A percentile compares a stretch with the other conserved stretches of the same genome.
Evolutionary conservation across 2,797 vertebrate species (phyloP).

Genomic region (Mycteria americana): DNA sequence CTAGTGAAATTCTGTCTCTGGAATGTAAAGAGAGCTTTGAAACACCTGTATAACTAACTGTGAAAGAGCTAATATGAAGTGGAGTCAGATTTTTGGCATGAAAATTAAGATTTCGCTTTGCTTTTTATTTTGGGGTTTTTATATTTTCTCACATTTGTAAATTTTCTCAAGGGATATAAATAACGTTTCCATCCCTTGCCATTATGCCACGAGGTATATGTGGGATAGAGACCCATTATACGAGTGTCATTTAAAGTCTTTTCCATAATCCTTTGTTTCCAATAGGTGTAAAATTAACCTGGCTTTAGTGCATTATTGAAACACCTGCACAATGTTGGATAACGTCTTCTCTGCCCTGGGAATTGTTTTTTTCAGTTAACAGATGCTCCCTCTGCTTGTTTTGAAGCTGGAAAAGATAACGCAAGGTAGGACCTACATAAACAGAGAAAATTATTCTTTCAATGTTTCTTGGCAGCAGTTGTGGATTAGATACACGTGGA

Average conservation of each 20-base stretch:
- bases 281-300: constrained; percentile 30
- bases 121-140: neutral
- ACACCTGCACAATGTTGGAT: constrained; percentile 40
- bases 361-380: constrained; percentile 2
- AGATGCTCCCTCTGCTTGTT: constrained; percentile 54
- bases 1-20: constrained; percentile 20
- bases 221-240: neutral
- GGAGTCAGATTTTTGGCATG: neutral
- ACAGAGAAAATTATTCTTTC: constrained; percentile 61
- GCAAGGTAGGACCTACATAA: constrained; percentile 46
- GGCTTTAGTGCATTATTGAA: neutral
- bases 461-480: constrained; percentile 19
- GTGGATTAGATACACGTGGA: constrained; percentile 8
- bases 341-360: neutral
- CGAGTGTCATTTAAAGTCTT: neutral
- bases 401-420: constrained; percentile 39
- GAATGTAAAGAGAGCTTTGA: neutral
- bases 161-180: neutral
- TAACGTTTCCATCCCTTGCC: neutral
- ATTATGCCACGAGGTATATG: neutral
- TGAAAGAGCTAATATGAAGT: neutral
- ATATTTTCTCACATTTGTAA: neutral
- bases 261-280: neutral
- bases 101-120: neutral
- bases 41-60: neutral